phyloP scores from a whole-genome alignment of 1,140 invertebrate species.

The Ceratina calcarata region DNA sequence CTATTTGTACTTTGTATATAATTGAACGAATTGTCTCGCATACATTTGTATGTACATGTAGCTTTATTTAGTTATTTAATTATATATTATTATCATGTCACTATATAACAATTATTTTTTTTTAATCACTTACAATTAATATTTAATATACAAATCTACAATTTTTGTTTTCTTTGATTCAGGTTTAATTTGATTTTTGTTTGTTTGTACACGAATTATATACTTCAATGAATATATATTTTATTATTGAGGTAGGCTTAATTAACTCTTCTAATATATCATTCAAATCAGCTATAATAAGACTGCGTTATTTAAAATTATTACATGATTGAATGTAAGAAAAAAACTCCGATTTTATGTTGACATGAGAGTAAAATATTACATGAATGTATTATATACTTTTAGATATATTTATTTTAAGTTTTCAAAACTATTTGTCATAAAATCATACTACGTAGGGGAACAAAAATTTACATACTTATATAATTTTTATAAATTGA shows the following conservation, averaged over 20 bases:
- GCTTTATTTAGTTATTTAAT: neutral
- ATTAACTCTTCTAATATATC: neutral
- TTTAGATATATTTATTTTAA: neutral
- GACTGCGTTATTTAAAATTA: conserved; percentile 20
- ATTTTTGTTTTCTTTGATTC: too few species aligned
- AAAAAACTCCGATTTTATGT: neutral
- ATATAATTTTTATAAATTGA: conserved; percentile 7
- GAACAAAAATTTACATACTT: conserved; percentile 7
- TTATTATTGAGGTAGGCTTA: neutral
- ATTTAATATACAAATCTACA: neutral
- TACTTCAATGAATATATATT: neutral
- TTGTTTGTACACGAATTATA: neutral
- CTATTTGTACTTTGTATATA: conserved; percentile 51
- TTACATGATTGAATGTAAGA: neutral
- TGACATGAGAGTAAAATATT: neutral
- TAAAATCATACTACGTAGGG: neutral
- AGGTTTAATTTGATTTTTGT: neutral
- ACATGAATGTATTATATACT: neutral
- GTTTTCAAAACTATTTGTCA: too few species aligned
- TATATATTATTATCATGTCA: neutral
- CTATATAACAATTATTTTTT: neutral
- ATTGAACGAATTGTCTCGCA: conserved; percentile 28
- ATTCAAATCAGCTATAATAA: conserved; percentile 13
- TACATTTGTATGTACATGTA: neutral
- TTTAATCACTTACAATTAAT: neutral